Conservation (phyloP, 2,888 invertebrate species). For the Sylvicola fuscatus region DNA sequence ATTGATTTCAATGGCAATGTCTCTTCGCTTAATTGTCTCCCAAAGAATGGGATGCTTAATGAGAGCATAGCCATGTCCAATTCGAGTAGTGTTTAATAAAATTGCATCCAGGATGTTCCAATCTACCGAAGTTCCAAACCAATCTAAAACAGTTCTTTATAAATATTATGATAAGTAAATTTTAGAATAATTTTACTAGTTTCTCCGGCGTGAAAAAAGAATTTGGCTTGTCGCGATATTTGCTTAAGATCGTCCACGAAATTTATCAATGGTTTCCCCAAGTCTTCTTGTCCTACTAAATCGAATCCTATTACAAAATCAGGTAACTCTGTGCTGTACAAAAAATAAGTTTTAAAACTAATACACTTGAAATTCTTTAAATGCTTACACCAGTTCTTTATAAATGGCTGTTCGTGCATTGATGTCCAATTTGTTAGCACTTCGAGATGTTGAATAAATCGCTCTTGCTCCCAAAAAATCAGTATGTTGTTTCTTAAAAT, state of each 20-base stretch:
- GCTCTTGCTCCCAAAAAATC: constrained; percentile 36
- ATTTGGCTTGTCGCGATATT: constrained; percentile 20
- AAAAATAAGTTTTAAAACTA: not conserved
- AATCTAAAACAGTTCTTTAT: constrained; percentile 16
- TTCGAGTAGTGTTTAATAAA: constrained; percentile 20
- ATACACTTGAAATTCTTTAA: not conserved
- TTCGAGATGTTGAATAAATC: constrained; percentile 30
- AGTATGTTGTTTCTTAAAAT: constrained; percentile 31
- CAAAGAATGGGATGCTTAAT: constrained; percentile 22
- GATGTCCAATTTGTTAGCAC: constrained; percentile 7
- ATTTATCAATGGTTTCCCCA: constrained; percentile 28
- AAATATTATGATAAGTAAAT: not conserved
- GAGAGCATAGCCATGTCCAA: constrained; percentile 23
- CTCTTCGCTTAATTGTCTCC: constrained; percentile 17
- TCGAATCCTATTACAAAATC: constrained; percentile 41
- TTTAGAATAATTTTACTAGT: constrained; percentile 23
- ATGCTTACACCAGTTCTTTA: constrained; percentile 15
- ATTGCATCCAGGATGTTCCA: constrained; percentile 29
- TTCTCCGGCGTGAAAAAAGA: constrained; percentile 46
- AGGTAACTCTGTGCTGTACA: constrained; percentile 19
- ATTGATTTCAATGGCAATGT: constrained; percentile 21
- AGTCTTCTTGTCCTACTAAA: constrained; percentile 44
- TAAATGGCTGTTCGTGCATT: constrained; percentile 11
- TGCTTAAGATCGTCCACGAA: constrained; percentile 13
- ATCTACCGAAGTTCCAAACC: constrained; percentile 26